Conservation (phyloP, 2,113 vertebrate genomes). For the Pseudolaguvia tuberculata region DNA sequence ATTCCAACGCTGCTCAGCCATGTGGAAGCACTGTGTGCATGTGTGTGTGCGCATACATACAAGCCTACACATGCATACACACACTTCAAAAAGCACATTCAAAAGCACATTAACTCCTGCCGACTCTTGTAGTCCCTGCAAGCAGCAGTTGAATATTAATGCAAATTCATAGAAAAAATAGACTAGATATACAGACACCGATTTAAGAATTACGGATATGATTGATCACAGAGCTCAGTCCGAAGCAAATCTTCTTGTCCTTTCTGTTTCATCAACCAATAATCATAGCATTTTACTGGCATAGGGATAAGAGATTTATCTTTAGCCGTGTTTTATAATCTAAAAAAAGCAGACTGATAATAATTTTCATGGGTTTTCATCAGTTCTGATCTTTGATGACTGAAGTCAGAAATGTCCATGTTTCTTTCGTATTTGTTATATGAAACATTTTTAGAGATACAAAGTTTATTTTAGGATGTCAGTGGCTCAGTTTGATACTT, state of each 20-base stretch:
- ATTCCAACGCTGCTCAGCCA: constrained; percentile 29
- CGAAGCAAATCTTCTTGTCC: no score
- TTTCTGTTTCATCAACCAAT: background rate
- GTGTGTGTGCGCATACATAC: constrained; percentile 1
- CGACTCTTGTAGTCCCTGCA: constrained; percentile 49
- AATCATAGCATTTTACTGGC: background rate
- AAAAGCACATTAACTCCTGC: constrained; percentile 59
- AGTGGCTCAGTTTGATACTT: no score
- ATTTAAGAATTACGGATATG: background rate
- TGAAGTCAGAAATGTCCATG: no score
- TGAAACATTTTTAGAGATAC: no score
- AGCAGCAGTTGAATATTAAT: constrained; percentile 51
- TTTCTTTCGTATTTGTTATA: no score
- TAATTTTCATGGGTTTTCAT: background rate
- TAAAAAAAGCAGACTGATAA: background rate
- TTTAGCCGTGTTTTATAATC: background rate
- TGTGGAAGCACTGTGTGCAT: constrained; percentile 17
- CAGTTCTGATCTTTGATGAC: no score
- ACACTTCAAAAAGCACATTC: constrained; percentile 38
- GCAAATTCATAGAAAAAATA: constrained; percentile 39
- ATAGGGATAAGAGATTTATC: background rate
- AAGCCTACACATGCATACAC: constrained; percentile 1
- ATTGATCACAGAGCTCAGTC: background rate
- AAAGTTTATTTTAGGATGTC: no score
- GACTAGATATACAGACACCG: constrained; percentile 32